Percentiles rank a stretch among this genome's conserved stretches.
phyloP scores from a whole-genome alignment of 2,888 invertebrate genomes.

The Sesamia inferens region DNA sequence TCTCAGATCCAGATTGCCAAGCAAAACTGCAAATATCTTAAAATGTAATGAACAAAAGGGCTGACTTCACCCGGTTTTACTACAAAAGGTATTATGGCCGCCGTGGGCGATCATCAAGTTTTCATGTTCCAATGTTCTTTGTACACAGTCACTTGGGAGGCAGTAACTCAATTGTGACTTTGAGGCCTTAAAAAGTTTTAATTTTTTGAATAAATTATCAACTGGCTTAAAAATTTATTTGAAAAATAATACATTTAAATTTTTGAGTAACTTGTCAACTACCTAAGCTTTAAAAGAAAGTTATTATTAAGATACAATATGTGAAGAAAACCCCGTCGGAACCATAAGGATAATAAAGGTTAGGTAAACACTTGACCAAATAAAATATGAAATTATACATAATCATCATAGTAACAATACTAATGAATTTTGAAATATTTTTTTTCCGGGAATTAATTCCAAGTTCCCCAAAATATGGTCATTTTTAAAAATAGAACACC shows the following conservation, averaged over 20 bases:
- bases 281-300: background rate
- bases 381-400: too few species aligned
- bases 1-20: constrained; percentile 18
- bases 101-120: constrained; percentile 66
- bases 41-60: constrained; percentile 56
- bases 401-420: too few species aligned
- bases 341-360: too few species aligned
- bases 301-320: too few species aligned
- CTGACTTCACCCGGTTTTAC: constrained; percentile 57
- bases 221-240: background rate
- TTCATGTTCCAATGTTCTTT: constrained; percentile 60
- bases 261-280: background rate
- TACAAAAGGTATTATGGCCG: constrained; percentile 65
- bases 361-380: too few species aligned
- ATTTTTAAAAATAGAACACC: too few species aligned
- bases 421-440: too few species aligned
- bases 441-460: too few species aligned
- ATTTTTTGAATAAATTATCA: too few species aligned
- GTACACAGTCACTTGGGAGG: background rate
- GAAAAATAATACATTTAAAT: background rate
- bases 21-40: constrained; percentile 45
- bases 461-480: too few species aligned
- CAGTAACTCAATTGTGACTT: constrained; percentile 23
- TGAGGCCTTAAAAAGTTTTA: background rate
- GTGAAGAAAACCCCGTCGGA: too few species aligned